Base-by-base conservation (phyloP, 1,140 invertebrate genomes). In the Drosophila baimaii region DNA sequence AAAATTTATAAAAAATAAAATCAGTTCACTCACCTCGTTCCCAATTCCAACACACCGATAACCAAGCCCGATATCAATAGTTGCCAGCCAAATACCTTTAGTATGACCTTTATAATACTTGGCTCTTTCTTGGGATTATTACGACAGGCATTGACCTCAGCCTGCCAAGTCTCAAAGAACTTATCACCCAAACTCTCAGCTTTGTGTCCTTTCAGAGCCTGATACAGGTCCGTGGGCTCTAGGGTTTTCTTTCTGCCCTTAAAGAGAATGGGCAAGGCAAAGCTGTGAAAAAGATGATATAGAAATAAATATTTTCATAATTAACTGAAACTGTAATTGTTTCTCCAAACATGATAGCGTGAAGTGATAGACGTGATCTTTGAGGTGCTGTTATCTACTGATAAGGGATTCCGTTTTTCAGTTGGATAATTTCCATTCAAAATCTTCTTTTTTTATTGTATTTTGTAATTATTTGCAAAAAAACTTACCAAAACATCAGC, bases 211-310 rank as follows among this genome's bases (percentile, higher is more conserved):
- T 92, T 91, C 0, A 94, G 79, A 10, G 94, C 92, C 72, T 93
- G 84, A 74, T 93, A 94, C 0, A 95, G 84, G 90, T 95, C 94
- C 7, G 88, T 72, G 15, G 92, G 91, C 75, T 94, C 92, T 15
- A 95, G 68, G 27, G 94, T 93, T 61, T 92, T 92, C 63, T 93
- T 93, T 46, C 92, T 91, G 27, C 94, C 94, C 69, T 92, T 91
- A 44, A 92, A 90, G 57, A 94, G 93, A 29, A 93, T 92, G 29
- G 93, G 92, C 37, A 93, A 68, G 0, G 92, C 92, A 66, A 92
- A 93, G 62, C 93, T 93, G 49, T 44, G 5, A 19, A 21, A 41
- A 54, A 69, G 17, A 41, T 39, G 0, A 27, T 23, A 17, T 2
- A 23, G 4, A 44, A 46, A 19, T n/a, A 25, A 57, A 70, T 47